Evolutionary conservation across 2,888 invertebrate species (phyloP).

Genomic region (Drosophila cracens): DNA sequence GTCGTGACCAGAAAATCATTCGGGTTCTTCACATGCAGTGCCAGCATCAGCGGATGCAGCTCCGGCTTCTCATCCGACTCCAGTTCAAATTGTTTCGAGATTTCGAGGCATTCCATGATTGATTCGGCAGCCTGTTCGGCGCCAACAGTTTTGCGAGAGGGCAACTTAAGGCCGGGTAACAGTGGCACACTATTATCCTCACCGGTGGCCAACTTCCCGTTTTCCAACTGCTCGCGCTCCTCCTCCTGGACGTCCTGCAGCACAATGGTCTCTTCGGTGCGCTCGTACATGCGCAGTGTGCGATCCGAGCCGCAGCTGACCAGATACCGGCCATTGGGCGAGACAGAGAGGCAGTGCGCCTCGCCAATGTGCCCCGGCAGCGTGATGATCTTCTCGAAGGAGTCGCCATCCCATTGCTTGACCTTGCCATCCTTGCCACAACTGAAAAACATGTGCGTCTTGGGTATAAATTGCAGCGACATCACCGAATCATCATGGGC

Average conservation of each 20-base stretch:
- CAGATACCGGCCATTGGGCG: conserved; percentile 91
- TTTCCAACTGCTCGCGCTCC: conserved; percentile 91
- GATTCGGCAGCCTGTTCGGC: conserved; percentile 90
- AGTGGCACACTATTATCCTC: conserved; percentile 90
- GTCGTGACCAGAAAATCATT: conserved; percentile 93
- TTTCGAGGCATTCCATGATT: conserved; percentile 95
- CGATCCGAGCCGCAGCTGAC: conserved; percentile 94
- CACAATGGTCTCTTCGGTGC: conserved; percentile 95
- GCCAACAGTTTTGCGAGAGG: conserved; percentile 90
- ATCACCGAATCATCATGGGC: conserved; percentile 98
- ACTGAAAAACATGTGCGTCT: conserved; percentile 96
- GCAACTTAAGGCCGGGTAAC: conserved; percentile 91
- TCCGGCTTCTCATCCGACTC: conserved; percentile 81
- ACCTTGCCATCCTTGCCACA: conserved; percentile 96
- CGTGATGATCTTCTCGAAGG: conserved; percentile 95
- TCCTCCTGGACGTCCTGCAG: conserved; percentile 95
- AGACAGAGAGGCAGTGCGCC: conserved; percentile 90
- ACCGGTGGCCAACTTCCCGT: conserved; percentile 89
- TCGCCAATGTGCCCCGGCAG: conserved; percentile 92
- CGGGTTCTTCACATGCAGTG: conserved; percentile 89
- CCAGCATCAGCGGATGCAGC: conserved; percentile 93
- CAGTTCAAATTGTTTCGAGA: conserved; percentile 88
- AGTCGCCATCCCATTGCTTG: conserved; percentile 99
- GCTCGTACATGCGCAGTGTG: conserved; percentile 93
- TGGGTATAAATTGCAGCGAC: conserved; percentile 94